Evolutionary conservation across 1,140 invertebrate species (phyloP).

Genomic region (Megalopta genalis): DNA sequence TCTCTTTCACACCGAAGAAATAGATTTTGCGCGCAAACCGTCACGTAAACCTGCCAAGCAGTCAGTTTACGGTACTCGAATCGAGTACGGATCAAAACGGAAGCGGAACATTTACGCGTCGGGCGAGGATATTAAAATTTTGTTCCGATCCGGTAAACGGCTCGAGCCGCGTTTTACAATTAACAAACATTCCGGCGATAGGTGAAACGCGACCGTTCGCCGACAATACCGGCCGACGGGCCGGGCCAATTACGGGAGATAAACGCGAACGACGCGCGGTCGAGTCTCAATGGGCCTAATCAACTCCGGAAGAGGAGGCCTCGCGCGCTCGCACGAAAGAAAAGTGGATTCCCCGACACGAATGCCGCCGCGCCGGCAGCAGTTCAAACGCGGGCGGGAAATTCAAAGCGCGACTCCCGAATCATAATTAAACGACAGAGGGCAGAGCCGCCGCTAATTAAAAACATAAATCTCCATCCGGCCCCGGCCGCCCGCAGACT

Average conservation of each 20-base stretch:
- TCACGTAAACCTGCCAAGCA: too few species aligned
- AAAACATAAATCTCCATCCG: constrained; percentile 55
- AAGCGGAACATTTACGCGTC: background rate
- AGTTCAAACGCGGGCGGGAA: constrained; percentile 25
- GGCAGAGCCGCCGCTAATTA: constrained; percentile 47
- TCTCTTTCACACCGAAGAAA: too few species aligned
- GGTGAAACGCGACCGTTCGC: background rate
- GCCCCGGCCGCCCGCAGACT: constrained; percentile 4
- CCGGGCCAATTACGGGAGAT: constrained; percentile 10
- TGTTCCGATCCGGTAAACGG: background rate
- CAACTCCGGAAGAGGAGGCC: constrained; percentile 3
- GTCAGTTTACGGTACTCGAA: too few species aligned
- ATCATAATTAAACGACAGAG: constrained; percentile 47
- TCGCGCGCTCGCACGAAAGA: too few species aligned
- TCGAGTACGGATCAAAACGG: background rate
- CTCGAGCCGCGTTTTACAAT: constrained; percentile 7
- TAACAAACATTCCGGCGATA: background rate
- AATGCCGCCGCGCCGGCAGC: background rate
- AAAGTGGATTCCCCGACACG: constrained; percentile 17
- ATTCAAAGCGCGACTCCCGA: constrained; percentile 1
- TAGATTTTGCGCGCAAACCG: too few species aligned
- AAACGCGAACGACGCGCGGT: background rate
- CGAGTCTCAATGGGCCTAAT: constrained; percentile 14
- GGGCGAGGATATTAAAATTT: background rate
- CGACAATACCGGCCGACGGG: background rate